Conservation (phyloP, 2,113 vertebrate species). For the Pithys albifrons region DNA sequence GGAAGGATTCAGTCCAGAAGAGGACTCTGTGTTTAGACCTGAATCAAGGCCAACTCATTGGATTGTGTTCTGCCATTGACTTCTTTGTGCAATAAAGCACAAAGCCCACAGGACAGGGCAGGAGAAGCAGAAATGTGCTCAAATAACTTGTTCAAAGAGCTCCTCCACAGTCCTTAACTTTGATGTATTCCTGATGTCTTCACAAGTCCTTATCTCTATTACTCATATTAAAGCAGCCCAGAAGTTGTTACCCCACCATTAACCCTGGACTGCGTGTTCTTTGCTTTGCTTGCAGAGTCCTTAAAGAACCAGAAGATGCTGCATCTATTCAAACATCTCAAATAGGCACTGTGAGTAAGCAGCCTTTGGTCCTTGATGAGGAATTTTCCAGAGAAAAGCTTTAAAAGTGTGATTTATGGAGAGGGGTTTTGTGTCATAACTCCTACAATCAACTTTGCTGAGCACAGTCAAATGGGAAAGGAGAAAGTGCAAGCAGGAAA, state of each 20-base stretch:
- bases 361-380: background rate
- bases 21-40: background rate
- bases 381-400: background rate
- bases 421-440: background rate
- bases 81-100: background rate
- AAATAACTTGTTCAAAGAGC: background rate
- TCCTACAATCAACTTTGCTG: background rate
- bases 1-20: background rate
- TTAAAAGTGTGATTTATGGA: background rate
- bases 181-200: background rate
- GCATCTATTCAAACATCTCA: background rate
- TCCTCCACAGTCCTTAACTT: background rate
- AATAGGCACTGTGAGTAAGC: conserved; percentile 4
- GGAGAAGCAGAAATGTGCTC: background rate
- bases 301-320: background rate
- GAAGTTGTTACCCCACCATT: background rate
- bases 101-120: background rate
- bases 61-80: background rate
- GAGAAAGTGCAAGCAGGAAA: background rate
- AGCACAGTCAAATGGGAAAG: background rate
- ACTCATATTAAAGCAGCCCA: background rate
- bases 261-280: background rate
- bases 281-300: background rate
- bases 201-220: background rate
- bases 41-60: background rate